These are phyloP conservation scores for Helicoverpa zea DNA, from an alignment of 1,140 invertebrate species.

Conservation along the genomic window DNA sequence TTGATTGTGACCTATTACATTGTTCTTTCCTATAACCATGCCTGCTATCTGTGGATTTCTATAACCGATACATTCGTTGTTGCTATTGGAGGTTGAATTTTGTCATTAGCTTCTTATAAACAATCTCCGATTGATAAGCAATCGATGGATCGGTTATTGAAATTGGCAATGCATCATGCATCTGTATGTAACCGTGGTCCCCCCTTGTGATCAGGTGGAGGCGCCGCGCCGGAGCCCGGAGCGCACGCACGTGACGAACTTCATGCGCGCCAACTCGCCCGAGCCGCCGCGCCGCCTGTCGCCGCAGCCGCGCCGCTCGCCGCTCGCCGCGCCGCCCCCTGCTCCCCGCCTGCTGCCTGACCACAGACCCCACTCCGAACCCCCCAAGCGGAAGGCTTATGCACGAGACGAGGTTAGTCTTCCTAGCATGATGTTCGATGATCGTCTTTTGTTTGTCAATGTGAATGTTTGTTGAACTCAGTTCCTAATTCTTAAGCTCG, in stretches of 20 bases:
- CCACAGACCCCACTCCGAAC: conserved; percentile 80
- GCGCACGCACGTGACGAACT: conserved; percentile 82
- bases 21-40: too few species aligned
- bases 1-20: too few species aligned
- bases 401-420: conserved; percentile 75
- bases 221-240: conserved; percentile 81
- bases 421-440: not conserved
- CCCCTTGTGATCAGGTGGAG: conserved; percentile 70
- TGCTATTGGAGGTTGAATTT: too few species aligned
- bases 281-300: conserved; percentile 68
- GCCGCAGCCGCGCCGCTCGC: conserved; percentile 67
- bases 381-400: conserved; percentile 81
- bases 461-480: too few species aligned
- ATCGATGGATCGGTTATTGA: too few species aligned
- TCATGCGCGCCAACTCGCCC: conserved; percentile 82
- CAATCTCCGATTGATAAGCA: too few species aligned
- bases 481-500: too few species aligned
- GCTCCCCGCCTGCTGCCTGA: conserved; percentile 58
- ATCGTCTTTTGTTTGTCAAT: too few species aligned
- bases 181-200: not conserved
- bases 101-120: too few species aligned
- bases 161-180: too few species aligned
- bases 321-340: conserved; percentile 70
- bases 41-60: too few species aligned
- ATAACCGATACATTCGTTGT: too few species aligned